phyloP scores from a whole-genome alignment of 2,113 vertebrate genomes.

The Nothocercus julius region DNA sequence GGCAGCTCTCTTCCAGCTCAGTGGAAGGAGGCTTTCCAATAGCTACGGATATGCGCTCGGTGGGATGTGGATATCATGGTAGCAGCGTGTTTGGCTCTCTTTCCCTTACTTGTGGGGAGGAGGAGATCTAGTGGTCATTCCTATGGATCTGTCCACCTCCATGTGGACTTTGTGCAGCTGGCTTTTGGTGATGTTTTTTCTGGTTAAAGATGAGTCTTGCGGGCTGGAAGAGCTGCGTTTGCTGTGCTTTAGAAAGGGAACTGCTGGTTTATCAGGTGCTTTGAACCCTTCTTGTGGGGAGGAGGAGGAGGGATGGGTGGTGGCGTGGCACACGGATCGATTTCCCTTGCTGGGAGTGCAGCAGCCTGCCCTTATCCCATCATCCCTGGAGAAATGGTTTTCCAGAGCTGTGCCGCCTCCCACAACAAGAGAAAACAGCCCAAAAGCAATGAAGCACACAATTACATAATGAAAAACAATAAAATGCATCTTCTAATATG shows the following conservation, averaged over 20 bases:
- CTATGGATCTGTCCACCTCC: background rate
- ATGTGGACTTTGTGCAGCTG: too few species aligned
- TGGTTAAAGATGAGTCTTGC: background rate
- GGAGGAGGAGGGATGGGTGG: background rate
- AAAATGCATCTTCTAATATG: constrained; percentile 71
- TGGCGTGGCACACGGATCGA: background rate
- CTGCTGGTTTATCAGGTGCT: background rate
- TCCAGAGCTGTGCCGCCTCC: constrained; percentile 65
- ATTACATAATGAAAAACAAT: constrained; percentile 81
- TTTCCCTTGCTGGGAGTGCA: background rate
- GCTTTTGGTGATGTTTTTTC: background rate
- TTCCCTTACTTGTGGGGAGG: background rate
- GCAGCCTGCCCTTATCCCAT: background rate
- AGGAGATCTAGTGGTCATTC: background rate
- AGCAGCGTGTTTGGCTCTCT: background rate
- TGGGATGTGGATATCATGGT: background rate
- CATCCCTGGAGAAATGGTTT: constrained; percentile 38
- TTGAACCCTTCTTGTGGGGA: background rate
- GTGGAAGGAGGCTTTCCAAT: background rate
- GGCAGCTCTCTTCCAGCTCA: background rate
- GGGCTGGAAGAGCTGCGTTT: background rate
- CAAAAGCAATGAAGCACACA: constrained; percentile 77
- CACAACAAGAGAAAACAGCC: constrained; percentile 54
- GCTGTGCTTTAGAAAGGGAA: background rate
- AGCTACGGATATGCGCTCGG: background rate